A percentile compares a stretch with the other conserved stretches of the same genome.
phyloP scores from a whole-genome alignment of 2,113 vertebrate genomes.

The Lepidothrix coronata region DNA sequence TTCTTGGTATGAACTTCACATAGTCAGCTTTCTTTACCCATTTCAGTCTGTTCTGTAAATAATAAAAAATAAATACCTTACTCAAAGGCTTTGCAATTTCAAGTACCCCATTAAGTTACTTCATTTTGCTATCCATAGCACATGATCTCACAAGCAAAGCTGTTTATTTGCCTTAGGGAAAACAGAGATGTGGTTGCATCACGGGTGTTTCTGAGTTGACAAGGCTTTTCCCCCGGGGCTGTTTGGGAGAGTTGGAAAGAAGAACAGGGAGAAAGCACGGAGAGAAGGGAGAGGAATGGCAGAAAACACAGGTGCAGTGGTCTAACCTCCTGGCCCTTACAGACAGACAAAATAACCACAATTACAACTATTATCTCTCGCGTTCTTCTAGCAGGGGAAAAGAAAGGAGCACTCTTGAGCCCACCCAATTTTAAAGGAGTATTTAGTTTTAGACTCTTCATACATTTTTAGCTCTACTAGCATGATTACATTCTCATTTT shows the following conservation, averaged over 20 bases:
- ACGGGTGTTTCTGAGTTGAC: slow-evolving; percentile 70
- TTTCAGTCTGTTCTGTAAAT: not conserved
- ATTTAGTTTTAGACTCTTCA: not conserved
- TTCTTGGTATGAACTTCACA: not conserved
- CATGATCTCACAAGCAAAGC: slow-evolving; percentile 82
- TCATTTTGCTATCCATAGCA: slow-evolving; percentile 67
- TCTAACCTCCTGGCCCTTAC: slow-evolving; percentile 72
- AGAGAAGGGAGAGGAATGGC: slow-evolving; percentile 38
- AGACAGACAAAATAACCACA: slow-evolving; percentile 59
- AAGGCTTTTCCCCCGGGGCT: slow-evolving; percentile 56
- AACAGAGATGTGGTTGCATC: slow-evolving; percentile 61
- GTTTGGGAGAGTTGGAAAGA: slow-evolving; percentile 65
- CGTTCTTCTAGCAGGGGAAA: slow-evolving; percentile 46
- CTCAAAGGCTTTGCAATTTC: slow-evolving; percentile 66
- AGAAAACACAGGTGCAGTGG: slow-evolving; percentile 72
- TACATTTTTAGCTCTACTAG: not conserved
- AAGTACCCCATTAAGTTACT: slow-evolving; percentile 68
- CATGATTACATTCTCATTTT: not conserved
- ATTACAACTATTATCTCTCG: slow-evolving; percentile 33
- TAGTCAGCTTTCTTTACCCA: not conserved
- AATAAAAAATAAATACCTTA: not conserved
- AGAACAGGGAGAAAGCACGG: not conserved
- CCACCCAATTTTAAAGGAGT: not conserved
- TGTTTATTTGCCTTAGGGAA: slow-evolving; percentile 80
- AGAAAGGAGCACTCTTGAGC: not conserved